Evolutionary conservation across 2,888 invertebrate species (phyloP), one percentile per base, ranked within the genome.

Genomic region (Oegoconia quadripuncta): DNA sequence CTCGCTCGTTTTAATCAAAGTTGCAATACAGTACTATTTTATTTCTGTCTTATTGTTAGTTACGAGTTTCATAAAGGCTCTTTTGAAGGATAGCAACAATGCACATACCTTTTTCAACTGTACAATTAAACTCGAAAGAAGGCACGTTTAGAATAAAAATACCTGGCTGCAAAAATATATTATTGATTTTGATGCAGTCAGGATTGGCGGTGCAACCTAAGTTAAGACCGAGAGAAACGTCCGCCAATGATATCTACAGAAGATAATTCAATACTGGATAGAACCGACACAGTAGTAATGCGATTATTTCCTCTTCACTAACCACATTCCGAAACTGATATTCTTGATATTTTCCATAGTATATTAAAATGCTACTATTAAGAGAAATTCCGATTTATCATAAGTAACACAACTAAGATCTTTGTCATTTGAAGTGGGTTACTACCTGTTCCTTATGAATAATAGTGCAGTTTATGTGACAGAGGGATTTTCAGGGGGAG

Each of bases 381-480:
- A 43, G 50, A 51, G 55, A 59, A 52, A 58, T 59, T 59, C 60
- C 66, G 51, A 76, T 76, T 76, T 73, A 74, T 76, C 74, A 74
- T 62, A 55, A 58, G 53, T 53, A 74, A 76, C 74, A 74, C 62
- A 55, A 58, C 53, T 53, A 54, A 64, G 65, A 69, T 66, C 63
- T 70, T 58, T 59, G 74, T 73, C 71, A 64, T 61, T 64, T 61
- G 59, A 64, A 72, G 65, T 68, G 59, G 62, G 63, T 64, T 64
- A 56, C 53, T 42, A 43, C 42, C 36, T 58, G 59, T 60, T 56
- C 56, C 52, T 52, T 53, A 62, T 76, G 78, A 79, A 73, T 81
- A 77, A 80, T 78, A 74, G 80, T 76, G 71, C 70, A 74, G 66
- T 79, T 73, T 71, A 67, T 71, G 55, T 73, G 75, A 75, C 75